These are phyloP conservation scores for Leptodactylus fuscus DNA, from an alignment of 2,113 vertebrate species.

Conservation along the genomic window DNA sequence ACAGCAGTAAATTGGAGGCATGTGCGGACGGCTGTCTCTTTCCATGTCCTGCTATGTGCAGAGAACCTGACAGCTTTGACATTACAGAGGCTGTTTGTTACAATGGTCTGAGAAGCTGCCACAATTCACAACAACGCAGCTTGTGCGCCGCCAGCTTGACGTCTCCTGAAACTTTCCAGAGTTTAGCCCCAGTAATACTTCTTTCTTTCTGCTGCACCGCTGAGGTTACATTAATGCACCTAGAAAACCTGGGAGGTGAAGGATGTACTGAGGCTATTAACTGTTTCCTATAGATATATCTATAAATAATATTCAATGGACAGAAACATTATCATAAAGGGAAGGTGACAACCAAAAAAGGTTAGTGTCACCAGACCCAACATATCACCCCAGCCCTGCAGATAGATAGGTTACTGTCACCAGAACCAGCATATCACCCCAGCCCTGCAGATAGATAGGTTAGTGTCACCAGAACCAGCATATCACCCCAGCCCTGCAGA, in stretches of 20 bases:
- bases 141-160: conserved; percentile 14
- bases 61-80: conserved; percentile 29
- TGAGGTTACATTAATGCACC: background rate
- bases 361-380: no score
- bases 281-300: no score
- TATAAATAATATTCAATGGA: no score
- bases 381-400: no score
- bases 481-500: no score
- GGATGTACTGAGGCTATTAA: no score
- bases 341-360: no score
- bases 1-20: conserved; percentile 17
- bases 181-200: background rate
- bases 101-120: conserved; percentile 1
- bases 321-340: no score
- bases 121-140: background rate
- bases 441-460: no score
- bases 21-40: conserved; percentile 6
- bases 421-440: no score
- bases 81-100: conserved; percentile 29
- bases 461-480: no score
- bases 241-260: background rate
- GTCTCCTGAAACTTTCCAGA: conserved; percentile 23
- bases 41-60: background rate
- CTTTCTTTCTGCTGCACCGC: background rate
- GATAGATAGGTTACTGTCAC: no score